Evolutionary conservation across 2,113 vertebrate species (phyloP).

Genomic region (Psilopsiagon aymara): DNA sequence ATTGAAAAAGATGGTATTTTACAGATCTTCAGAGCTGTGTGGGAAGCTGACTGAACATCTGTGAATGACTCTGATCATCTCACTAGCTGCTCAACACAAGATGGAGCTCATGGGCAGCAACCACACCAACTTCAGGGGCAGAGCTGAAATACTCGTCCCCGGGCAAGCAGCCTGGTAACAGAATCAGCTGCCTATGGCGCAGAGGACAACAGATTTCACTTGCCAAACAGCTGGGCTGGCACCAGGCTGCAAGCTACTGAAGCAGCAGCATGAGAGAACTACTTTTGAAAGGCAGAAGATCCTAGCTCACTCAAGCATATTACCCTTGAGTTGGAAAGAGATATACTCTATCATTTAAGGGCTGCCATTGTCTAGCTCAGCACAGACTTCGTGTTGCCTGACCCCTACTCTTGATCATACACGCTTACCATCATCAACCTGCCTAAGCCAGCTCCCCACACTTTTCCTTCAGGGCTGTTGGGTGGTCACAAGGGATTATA

Average conservation of each 20-base stretch:
- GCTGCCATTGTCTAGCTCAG: background rate
- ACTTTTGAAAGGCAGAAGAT: background rate
- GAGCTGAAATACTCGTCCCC: background rate
- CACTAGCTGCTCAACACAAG: background rate
- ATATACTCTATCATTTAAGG: fast-evolving
- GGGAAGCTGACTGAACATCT: background rate
- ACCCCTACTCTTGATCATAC: background rate
- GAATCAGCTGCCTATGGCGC: background rate
- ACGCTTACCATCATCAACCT: background rate
- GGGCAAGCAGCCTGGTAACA: background rate
- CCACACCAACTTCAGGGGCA: fast-evolving
- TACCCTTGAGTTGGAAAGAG: background rate
- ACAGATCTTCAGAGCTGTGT: background rate
- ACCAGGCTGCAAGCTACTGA: background rate
- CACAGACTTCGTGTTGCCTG: background rate
- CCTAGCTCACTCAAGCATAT: background rate
- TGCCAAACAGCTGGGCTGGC: background rate
- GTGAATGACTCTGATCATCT: background rate
- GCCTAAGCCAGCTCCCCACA: background rate
- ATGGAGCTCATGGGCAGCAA: background rate
- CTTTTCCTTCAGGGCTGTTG: background rate
- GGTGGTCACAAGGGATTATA: background rate
- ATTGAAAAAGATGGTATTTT: background rate
- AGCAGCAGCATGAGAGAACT: background rate
- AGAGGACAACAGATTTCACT: background rate